phyloP scores from a whole-genome alignment of 2,113 vertebrate species.

The Saccopteryx leptura region DNA sequence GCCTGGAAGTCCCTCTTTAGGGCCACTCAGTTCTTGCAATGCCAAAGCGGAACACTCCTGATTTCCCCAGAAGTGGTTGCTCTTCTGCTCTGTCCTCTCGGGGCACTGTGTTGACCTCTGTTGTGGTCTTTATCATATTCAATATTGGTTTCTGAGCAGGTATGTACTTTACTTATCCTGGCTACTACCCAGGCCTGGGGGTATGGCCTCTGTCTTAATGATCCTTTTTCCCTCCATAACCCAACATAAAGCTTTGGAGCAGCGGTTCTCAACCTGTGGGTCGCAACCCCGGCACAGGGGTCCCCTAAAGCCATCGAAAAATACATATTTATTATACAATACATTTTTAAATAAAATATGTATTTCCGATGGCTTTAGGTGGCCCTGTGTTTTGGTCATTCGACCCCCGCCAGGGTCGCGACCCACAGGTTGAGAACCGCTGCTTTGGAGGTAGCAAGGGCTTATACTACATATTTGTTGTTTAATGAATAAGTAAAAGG shows the following conservation, averaged over 20 bases:
- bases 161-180: background rate
- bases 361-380: no score
- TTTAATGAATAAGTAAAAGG: slow-evolving; percentile 14
- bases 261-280: no score
- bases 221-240: background rate
- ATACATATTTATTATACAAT: no score
- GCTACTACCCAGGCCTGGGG: background rate
- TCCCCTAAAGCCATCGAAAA: no score
- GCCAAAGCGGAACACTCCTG: background rate
- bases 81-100: background rate
- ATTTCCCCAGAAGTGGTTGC: background rate
- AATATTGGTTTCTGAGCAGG: background rate
- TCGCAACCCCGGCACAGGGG: no score
- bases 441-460: background rate
- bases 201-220: background rate
- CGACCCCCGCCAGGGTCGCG: no score
- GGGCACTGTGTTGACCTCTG: background rate
- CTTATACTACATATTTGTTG: background rate
- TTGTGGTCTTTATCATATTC: background rate
- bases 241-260: background rate
- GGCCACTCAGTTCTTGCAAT: background rate
- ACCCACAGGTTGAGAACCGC: no score
- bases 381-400: no score
- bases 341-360: no score
- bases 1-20: background rate